A percentile compares a stretch with the other conserved stretches of the same genome.
These are phyloP conservation scores for Sphecodes monilicornis DNA, from an alignment of 2,888 invertebrate species.

Conservation along the genomic window DNA sequence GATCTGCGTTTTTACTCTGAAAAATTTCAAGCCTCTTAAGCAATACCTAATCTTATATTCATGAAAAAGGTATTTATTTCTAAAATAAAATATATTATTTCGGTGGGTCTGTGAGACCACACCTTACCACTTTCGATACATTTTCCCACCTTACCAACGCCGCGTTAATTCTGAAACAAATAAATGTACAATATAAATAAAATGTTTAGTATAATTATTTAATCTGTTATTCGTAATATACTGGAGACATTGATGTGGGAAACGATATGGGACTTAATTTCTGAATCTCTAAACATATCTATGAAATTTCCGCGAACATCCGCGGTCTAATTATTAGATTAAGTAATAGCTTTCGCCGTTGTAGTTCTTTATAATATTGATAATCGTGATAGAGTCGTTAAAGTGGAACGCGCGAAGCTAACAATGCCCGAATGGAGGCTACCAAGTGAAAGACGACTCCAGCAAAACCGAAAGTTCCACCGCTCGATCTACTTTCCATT, in stretches of 20 bases:
- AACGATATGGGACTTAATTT: neutral
- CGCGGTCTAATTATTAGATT: neutral
- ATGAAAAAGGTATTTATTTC: too few relatives aligned
- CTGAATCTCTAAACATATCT: neutral
- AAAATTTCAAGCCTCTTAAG: too few relatives aligned
- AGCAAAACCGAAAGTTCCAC: constrained; percentile 81
- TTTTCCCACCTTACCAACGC: too few relatives aligned
- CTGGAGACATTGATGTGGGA: neutral
- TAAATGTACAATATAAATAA: too few relatives aligned
- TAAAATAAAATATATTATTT: too few relatives aligned
- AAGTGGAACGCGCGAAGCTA: neutral
- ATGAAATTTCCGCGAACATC: neutral
- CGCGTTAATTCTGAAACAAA: too few relatives aligned
- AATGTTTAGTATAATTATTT: too few relatives aligned
- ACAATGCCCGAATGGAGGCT: constrained; percentile 68
- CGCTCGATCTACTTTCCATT: constrained; percentile 82
- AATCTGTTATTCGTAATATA: too few relatives aligned
- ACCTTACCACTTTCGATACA: too few relatives aligned
- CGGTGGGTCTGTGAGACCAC: too few relatives aligned
- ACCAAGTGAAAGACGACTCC: constrained; percentile 75
- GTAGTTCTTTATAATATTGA: neutral
- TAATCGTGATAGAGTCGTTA: constrained; percentile 24
- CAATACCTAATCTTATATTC: too few relatives aligned
- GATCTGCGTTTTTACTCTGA: too few relatives aligned
- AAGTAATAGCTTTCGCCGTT: neutral